phyloP scores from a whole-genome alignment of 2,888 invertebrate genomes.

The Parnassius glacialis region DNA sequence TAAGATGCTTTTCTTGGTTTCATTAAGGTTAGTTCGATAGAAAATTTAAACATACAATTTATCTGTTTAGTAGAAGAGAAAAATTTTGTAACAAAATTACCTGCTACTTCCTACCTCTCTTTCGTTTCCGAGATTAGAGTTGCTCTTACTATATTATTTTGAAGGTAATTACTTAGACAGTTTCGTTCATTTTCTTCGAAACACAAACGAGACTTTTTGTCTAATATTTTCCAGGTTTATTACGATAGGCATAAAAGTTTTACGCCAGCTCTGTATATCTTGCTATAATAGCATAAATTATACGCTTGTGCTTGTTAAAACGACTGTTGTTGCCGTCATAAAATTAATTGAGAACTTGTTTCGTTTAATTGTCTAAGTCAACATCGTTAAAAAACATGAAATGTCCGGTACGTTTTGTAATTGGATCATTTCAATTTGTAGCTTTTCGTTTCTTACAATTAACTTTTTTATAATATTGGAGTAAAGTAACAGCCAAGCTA shows the following conservation, averaged over 20 bases:
- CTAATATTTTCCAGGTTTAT: slow-evolving; percentile 49
- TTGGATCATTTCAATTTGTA: slow-evolving; percentile 1
- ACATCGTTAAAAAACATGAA: slow-evolving; percentile 7
- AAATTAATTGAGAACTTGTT: slow-evolving; percentile 16
- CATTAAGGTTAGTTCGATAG: no score
- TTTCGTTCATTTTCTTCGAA: slow-evolving; percentile 35
- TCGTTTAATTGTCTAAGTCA: slow-evolving; percentile 20
- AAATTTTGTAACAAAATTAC: no score
- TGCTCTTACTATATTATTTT: slow-evolving; percentile 37
- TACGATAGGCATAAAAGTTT: slow-evolving; percentile 31
- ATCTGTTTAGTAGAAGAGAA: no score
- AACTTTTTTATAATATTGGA: neutral
- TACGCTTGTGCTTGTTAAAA: slow-evolving; percentile 17
- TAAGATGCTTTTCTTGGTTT: no score
- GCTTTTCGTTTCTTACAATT: neutral
- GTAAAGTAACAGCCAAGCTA: no score
- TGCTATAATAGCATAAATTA: neutral
- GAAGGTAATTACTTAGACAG: slow-evolving; percentile 53
- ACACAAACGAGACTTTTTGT: slow-evolving; percentile 35
- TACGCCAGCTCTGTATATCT: slow-evolving; percentile 4
- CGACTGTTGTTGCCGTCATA: slow-evolving; percentile 11
- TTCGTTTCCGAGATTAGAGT: slow-evolving; percentile 28
- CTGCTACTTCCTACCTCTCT: no score
- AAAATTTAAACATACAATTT: no score
- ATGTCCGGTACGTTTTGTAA: slow-evolving; percentile 3